Evolutionary conservation across 2,888 invertebrate species (phyloP).

Genomic region (Ornithoptera priamus): DNA sequence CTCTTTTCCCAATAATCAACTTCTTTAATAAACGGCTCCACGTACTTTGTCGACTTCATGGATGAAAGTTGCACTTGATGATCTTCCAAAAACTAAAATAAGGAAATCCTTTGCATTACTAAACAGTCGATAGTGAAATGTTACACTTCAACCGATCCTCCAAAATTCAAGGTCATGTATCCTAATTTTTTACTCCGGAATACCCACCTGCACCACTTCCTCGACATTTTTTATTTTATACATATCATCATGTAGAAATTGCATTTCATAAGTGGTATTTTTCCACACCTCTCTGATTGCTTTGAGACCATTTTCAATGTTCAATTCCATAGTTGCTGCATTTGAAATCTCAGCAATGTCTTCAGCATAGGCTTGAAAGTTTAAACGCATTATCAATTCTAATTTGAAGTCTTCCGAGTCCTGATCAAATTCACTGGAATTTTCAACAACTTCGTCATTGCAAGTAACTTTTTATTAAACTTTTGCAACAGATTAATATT

Average conservation of each 20-base stretch:
- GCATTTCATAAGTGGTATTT: conserved; percentile 85
- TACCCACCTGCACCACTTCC: conserved; percentile 84
- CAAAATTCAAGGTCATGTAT: neutral
- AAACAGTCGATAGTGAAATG: neutral
- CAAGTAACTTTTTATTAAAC: too few relatives aligned
- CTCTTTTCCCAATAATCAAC: conserved; percentile 94
- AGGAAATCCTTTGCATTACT: neutral
- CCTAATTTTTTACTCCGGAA: neutral
- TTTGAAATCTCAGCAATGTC: conserved; percentile 92
- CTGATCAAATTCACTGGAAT: conserved; percentile 86
- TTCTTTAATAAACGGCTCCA: conserved; percentile 90
- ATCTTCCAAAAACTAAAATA: conserved; percentile 84
- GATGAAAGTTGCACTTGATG: conserved; percentile 90
- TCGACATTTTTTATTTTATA: conserved; percentile 88
- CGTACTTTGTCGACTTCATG: conserved; percentile 93
- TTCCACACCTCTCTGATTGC: conserved; percentile 87
- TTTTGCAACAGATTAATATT: too few relatives aligned
- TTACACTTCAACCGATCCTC: neutral
- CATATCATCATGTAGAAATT: conserved; percentile 83
- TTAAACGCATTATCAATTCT: conserved; percentile 88
- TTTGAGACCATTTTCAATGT: conserved; percentile 89
- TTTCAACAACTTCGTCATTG: neutral
- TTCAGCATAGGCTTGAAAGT: conserved; percentile 90
- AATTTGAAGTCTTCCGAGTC: conserved; percentile 88
- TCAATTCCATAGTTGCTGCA: conserved; percentile 92